Evolutionary conservation across 1,140 invertebrate genomes (phyloP).

Genomic region (Drosophila pruinosa): DNA sequence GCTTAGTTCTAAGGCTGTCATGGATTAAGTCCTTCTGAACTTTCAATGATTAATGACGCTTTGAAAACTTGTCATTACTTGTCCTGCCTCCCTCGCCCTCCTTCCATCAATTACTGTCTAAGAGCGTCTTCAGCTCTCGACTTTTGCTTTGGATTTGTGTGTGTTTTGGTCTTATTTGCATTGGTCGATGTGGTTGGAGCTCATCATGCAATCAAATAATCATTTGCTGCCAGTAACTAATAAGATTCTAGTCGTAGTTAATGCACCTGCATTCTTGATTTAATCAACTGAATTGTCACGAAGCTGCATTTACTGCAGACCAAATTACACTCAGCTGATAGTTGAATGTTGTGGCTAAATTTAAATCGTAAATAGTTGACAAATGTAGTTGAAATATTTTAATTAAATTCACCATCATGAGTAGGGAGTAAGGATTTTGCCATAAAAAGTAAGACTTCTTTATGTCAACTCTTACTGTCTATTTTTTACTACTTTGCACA

Average conservation of each 20-base stretch:
- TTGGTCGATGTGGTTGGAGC: conserved; percentile 15
- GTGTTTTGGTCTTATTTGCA: conserved; percentile 18
- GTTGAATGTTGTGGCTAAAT: neutral
- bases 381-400: neutral
- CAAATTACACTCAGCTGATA: neutral
- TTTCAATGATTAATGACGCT: conserved; percentile 73
- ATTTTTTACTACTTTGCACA: neutral
- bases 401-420: neutral
- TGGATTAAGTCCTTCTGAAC: conserved; percentile 65
- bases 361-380: no score
- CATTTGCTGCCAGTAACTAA: conserved; percentile 28
- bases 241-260: neutral
- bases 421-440: no score
- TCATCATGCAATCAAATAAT: conserved; percentile 60
- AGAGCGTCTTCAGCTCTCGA: neutral
- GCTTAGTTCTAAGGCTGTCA: conserved; percentile 48
- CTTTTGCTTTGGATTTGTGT: conserved; percentile 40
- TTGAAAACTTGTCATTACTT: conserved; percentile 61
- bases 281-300: conserved; percentile 29
- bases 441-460: neutral
- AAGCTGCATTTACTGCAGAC: conserved; percentile 10
- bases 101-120: neutral
- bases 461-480: neutral
- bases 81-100: neutral
- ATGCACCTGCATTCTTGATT: conserved; percentile 44